Conservation (phyloP, 2,888 invertebrate genomes). For the Tipula unca region DNA sequence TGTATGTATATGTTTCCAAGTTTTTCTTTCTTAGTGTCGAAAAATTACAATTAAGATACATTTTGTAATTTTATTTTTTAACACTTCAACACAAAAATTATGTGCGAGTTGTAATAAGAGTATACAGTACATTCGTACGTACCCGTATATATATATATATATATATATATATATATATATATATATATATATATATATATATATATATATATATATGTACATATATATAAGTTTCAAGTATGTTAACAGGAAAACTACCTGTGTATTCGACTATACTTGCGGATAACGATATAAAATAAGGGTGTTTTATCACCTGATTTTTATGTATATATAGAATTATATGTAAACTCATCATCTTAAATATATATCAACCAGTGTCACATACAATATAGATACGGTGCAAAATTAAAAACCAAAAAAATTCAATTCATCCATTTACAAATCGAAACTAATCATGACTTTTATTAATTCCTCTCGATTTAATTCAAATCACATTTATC, state of each 20-base stretch:
- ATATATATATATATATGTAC: too few species aligned
- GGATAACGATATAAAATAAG: background rate
- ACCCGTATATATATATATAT: too few species aligned
- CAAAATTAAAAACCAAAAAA: background rate
- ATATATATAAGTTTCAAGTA: background rate
- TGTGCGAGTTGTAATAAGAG: background rate
- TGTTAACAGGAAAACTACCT: background rate
- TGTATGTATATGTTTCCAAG: background rate
- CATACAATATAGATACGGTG: background rate
- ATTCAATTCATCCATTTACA: background rate
- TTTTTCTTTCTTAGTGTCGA: background rate
- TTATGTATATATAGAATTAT: background rate
- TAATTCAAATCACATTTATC: background rate
- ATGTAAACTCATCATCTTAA: background rate
- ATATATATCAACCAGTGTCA: background rate
- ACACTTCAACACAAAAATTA: background rate
- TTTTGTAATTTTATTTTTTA: background rate
- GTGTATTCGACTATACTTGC: background rate
- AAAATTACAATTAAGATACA: background rate
- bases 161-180: too few species aligned
- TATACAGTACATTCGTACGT: too few species aligned
- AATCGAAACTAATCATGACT: background rate
- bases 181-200: too few species aligned
- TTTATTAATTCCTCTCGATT: background rate
- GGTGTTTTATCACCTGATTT: background rate